Conservation (phyloP, 2,797 vertebrate species). For the Orestias chungarensis region DNA sequence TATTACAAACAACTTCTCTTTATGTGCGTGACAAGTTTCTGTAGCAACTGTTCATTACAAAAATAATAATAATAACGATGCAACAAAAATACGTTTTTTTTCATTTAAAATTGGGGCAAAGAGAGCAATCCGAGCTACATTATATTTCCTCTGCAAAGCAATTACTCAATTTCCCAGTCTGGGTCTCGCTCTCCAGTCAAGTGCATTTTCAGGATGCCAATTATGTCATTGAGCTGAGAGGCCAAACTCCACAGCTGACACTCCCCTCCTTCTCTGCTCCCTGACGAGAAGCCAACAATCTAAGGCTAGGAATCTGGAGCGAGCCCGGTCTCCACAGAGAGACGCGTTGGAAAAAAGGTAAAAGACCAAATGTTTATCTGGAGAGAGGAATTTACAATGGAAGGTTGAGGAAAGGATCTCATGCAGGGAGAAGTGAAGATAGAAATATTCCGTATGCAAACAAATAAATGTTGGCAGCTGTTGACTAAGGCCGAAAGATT, state of each 20-base stretch:
- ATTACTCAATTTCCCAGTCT: conserved; percentile 51
- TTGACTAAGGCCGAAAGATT: background rate
- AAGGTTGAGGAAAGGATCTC: conserved; percentile 36
- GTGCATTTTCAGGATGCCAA: conserved; percentile 70
- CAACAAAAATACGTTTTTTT: conserved; percentile 12
- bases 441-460: background rate
- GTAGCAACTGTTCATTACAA: conserved; percentile 14
- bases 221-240: conserved; percentile 73
- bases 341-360: conserved; percentile 38
- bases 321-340: conserved; percentile 34
- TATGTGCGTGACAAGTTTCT: conserved; percentile 47
- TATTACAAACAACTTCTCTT: conserved; percentile 18
- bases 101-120: conserved; percentile 1
- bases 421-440: conserved; percentile 26
- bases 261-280: conserved; percentile 31
- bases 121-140: conserved; percentile 50
- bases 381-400: conserved; percentile 41
- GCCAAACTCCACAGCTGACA: conserved; percentile 67
- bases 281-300: conserved; percentile 58
- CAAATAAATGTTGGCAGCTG: background rate
- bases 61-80: conserved; percentile 9
- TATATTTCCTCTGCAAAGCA: conserved; percentile 54
- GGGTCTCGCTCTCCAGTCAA: conserved; percentile 41
- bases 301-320: conserved; percentile 47
- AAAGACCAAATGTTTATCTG: conserved; percentile 41